Evolutionary conservation across 2,113 vertebrate genomes (phyloP), one percentile per base, ranked within the genome.

Genomic region (Colaptes auratus): DNA sequence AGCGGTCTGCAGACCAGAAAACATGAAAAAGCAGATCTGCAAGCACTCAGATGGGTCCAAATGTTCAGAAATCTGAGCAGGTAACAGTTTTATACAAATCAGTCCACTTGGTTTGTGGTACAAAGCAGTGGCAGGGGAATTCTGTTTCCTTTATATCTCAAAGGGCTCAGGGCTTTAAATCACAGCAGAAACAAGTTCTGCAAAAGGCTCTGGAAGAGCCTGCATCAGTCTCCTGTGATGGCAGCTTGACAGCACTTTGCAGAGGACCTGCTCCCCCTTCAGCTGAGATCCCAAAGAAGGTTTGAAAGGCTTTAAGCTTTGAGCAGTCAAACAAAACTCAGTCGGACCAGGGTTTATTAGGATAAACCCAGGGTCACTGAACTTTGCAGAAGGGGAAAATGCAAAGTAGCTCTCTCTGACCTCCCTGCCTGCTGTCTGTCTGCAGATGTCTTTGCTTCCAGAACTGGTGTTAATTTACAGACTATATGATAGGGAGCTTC

Each of bases 381-480:
- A 28, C 28, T 86, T 67, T 44, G 31, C 36, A 82, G 76, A 79
- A 12, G n/a, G 53, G 75, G 17, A n/a, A 63, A 85, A 87, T 36
- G 61, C 67, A 81, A 67, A 90, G 73, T 7, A 74, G 58, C 67
- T 63, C 42, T 52, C 48, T 46, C 16, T 85, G 72, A 28, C 42
- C 28, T 33, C 53, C n/a, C 63, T 88, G 44, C 48, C 42, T 23
- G 7, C 28, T 46, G 56, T 12, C 67, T 77, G 76, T 25, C 39
- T 75, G 76, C 31, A 78, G 58, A 3, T 23, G 31, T 13, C 27
- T 75, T 21, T 86, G 64, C 61, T 81, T 63, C 76, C 31, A 70
- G 39, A 76, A 16, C 46, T 31, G 63, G 2, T 5, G 78, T 71
- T 31, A 39, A 31, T 33, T 52, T 0, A 0, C 2, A 19, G 70